Conservation (phyloP, 2,888 invertebrate genomes). For the Carpatolechia fugitivella region DNA sequence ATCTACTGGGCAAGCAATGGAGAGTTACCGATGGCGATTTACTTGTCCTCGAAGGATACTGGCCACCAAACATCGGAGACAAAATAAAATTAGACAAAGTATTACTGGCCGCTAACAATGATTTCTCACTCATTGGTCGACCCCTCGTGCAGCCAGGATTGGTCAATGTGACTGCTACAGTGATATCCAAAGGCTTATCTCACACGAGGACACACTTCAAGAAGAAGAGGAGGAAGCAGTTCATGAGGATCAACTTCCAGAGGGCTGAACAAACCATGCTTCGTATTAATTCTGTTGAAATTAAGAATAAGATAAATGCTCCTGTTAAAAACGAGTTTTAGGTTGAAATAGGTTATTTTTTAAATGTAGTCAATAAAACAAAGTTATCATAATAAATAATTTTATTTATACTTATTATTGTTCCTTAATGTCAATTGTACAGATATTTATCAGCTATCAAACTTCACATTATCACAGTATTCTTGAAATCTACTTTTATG, state of each 20-base stretch:
- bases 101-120: constrained; percentile 85
- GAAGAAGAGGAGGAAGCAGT: constrained; percentile 88
- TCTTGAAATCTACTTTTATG: constrained; percentile 68
- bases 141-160: constrained; percentile 87
- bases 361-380: constrained; percentile 30
- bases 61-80: constrained; percentile 91
- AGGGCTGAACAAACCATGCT: constrained; percentile 85
- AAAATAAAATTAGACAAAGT: constrained; percentile 90
- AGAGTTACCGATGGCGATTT: constrained; percentile 92
- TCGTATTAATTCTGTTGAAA: constrained; percentile 86
- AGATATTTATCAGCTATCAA: constrained; percentile 25
- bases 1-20: constrained; percentile 90
- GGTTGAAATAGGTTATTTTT: constrained; percentile 24
- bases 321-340: constrained; percentile 55
- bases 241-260: constrained; percentile 84
- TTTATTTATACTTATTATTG: constrained; percentile 15
- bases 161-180: constrained; percentile 87
- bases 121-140: constrained; percentile 90
- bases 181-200: constrained; percentile 90
- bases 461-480: constrained; percentile 69
- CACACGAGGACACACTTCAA: constrained; percentile 88
- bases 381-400: not conserved
- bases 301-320: constrained; percentile 77
- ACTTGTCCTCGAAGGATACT: constrained; percentile 88
- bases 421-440: not conserved